Evolutionary conservation across 2,888 invertebrate genomes (phyloP), one percentile per base, ranked within the genome.

Genomic region (Panopea generosa): DNA sequence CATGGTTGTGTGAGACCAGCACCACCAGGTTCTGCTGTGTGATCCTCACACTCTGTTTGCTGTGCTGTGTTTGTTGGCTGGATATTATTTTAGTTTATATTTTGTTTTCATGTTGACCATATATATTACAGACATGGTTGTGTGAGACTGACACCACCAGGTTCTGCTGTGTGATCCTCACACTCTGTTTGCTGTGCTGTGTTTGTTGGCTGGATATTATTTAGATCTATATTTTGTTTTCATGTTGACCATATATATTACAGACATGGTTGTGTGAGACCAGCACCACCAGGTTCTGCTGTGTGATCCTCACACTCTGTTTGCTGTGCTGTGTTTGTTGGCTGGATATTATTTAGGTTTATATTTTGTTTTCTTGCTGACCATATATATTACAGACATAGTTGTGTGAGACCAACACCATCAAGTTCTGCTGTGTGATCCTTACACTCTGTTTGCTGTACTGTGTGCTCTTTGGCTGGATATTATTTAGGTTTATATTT

Each of bases 191-290:
- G 24, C 40, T 75, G 14, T 67, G 69, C 22, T 59, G 59, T 59
- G 20, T 43, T 84, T 50, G 66, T 84, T 45, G 62, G 78, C 2
- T 78, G 79, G 79, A 50, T 77, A n/a, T 45, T 78, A 22, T 52
- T 65, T 22, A 29, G 75, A n/a, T n/a, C n/a, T n/a, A n/a, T n/a
- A n/a, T n/a, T n/a, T n/a, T n/a, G n/a, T n/a, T n/a, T n/a, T n/a
- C n/a, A n/a, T n/a, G n/a, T n/a, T n/a, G n/a, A n/a, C n/a, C n/a
- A n/a, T n/a, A n/a, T n/a, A n/a, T 33, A 33, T 33, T 49, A 22
- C 68, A 79, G 79, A 60, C 20, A 16, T 29, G 40, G 29, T 43
- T 65, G 14, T 75, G 52, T 52, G 69, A 78, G 55, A 61, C 61
- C 14, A 72, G 72, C 27, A 45, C 43, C 27, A 57, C 60, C 2